Percentiles rank a stretch among this genome's conserved stretches.
phyloP scores from a whole-genome alignment of 2,113 vertebrate species.

The Takifugu bimaculatus region DNA sequence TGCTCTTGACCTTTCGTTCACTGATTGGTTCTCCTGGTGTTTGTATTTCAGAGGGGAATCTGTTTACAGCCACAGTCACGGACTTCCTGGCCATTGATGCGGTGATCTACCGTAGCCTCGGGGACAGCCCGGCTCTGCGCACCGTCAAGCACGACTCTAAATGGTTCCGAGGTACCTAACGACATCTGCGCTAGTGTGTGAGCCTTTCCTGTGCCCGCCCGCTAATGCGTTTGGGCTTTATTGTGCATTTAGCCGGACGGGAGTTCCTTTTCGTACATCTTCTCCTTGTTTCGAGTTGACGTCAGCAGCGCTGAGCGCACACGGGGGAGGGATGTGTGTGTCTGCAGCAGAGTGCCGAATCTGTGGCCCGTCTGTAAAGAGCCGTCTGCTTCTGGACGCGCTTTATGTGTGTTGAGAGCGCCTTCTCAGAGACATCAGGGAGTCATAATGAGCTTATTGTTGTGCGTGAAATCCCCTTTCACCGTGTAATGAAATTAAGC shows the following conservation, averaged over 20 bases:
- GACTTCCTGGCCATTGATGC: conserved; percentile 97
- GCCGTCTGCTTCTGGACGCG: not conserved
- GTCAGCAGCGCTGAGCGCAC: too few species aligned
- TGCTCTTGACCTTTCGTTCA: too few species aligned
- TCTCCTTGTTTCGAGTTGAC: not conserved
- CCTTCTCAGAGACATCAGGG: conserved; percentile 30
- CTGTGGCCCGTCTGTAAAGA: too few species aligned
- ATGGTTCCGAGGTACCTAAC: conserved; percentile 88
- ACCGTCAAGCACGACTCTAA: conserved; percentile 97
- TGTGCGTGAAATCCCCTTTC: conserved; percentile 60
- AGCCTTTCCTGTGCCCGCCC: not conserved
- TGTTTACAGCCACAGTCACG: conserved; percentile 94
- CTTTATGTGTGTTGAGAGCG: conserved; percentile 12
- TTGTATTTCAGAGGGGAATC: conserved; percentile 82
- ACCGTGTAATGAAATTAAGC: conserved; percentile 61
- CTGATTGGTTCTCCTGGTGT: not conserved
- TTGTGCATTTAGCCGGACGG: too few species aligned
- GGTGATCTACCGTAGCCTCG: conserved; percentile 94
- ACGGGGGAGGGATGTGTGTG: not conserved
- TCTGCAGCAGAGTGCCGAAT: not conserved
- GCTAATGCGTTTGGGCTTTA: not conserved
- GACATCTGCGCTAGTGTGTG: not conserved
- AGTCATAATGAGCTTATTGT: conserved; percentile 54
- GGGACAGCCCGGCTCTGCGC: conserved; percentile 87
- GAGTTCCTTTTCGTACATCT: not conserved